A percentile compares a stretch with the other conserved stretches of the same genome.
Conservation (phyloP, 2,113 vertebrate genomes). For the Myrmecobius fasciatus region DNA sequence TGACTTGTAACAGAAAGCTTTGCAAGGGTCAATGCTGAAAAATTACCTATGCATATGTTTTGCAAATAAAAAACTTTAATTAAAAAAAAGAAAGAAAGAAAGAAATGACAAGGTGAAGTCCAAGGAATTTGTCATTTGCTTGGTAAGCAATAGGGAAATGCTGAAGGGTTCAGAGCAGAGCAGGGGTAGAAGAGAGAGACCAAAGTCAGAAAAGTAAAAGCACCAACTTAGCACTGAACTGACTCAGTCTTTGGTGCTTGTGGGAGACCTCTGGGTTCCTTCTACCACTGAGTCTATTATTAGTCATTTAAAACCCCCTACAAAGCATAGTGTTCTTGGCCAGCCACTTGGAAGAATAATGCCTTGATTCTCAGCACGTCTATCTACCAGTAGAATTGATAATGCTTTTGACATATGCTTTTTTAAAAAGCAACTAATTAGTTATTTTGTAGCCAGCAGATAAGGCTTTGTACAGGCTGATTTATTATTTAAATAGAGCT, state of each 20-base stretch:
- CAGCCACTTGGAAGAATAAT: neutral
- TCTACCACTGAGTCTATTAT: neutral
- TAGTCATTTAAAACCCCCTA: neutral
- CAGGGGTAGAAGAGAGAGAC: neutral
- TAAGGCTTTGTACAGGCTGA: conserved; percentile 15
- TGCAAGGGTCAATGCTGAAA: no score
- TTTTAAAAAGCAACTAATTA: conserved; percentile 51
- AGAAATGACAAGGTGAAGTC: no score
- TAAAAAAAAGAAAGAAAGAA: no score
- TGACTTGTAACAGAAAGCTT: no score
- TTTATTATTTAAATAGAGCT: conserved; percentile 43
- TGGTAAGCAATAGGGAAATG: no score
- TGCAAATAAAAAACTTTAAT: no score
- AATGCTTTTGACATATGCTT: conserved; percentile 21
- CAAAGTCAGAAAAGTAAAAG: neutral
- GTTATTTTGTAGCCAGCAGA: conserved; percentile 66
- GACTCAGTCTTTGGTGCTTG: neutral
- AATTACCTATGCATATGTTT: no score
- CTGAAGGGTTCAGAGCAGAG: neutral
- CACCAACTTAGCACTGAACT: neutral
- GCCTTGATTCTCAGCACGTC: conserved; percentile 50
- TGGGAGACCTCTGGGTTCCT: neutral
- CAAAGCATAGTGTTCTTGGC: neutral
- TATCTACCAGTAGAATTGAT: conserved; percentile 50
- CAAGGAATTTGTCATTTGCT: no score